These are phyloP conservation scores for Brevimyrus niger DNA, from an alignment of 2,113 vertebrate genomes.

Conservation along the genomic window DNA sequence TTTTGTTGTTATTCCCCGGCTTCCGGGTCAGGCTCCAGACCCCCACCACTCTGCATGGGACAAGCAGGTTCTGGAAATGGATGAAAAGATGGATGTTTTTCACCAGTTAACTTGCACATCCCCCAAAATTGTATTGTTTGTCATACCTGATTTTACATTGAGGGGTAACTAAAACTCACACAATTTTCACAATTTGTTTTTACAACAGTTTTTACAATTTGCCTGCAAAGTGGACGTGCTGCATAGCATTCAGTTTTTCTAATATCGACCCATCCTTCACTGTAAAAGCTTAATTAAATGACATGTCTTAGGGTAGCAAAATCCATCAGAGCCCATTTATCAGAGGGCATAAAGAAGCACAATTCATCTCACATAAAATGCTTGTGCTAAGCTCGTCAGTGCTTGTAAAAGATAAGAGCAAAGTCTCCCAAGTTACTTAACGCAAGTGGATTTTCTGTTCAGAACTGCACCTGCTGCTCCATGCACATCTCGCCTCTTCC, in stretches of 20 bases:
- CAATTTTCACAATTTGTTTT: not conserved
- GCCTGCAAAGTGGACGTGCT: not conserved
- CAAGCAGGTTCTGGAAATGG: not conserved
- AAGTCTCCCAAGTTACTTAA: not conserved
- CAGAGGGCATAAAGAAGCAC: not conserved
- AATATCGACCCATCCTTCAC: not conserved
- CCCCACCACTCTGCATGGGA: not conserved
- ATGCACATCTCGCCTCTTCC: not conserved
- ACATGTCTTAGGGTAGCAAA: conserved; percentile 12
- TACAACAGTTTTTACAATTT: not conserved
- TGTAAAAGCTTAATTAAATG: not conserved
- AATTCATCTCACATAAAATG: not conserved
- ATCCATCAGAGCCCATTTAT: conserved; percentile 5
- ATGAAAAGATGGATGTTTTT: not conserved
- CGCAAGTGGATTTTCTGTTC: not conserved
- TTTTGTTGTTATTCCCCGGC: not conserved
- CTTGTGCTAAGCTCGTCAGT: not conserved
- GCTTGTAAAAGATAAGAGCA: not conserved
- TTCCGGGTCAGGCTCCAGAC: not conserved
- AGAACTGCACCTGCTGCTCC: not conserved
- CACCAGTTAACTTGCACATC: not conserved
- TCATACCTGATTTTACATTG: not conserved
- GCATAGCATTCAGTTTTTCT: not conserved
- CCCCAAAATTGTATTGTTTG: not conserved
- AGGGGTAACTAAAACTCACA: not conserved